A percentile compares a stretch with the other conserved stretches of the same genome.
phyloP scores from a whole-genome alignment of 2,888 invertebrate species.

The Brachyptera putata region DNA sequence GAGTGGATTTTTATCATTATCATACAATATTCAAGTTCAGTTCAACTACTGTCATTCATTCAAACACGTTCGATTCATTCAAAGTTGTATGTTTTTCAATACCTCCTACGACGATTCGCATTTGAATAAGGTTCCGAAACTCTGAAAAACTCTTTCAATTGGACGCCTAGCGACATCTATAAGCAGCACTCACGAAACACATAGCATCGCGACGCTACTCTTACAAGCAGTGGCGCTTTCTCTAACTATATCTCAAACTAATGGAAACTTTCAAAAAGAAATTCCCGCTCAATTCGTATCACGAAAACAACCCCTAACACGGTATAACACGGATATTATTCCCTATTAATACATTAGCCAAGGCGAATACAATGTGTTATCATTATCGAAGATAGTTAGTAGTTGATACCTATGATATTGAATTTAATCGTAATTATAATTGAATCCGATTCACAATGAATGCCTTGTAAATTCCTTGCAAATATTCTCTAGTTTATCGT shows the following conservation, averaged over 20 bases:
- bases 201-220: conserved; percentile 5
- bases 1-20: too few relatives aligned
- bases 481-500: conserved; percentile 10
- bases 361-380: too few relatives aligned
- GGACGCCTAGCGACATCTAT: conserved; percentile 1
- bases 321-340: too few relatives aligned
- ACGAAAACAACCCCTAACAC: not conserved
- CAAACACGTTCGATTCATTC: too few relatives aligned
- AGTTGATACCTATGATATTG: conserved; percentile 1
- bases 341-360: not conserved
- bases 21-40: too few relatives aligned
- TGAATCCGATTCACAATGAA: conserved; percentile 12
- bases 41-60: too few relatives aligned
- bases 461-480: conserved; percentile 10
- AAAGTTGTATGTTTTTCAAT: too few relatives aligned
- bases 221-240: conserved; percentile 12
- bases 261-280: not conserved
- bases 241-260: not conserved
- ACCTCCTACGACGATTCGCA: too few relatives aligned
- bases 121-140: too few relatives aligned
- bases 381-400: not conserved
- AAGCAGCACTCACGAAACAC: not conserved
- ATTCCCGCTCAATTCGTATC: not conserved
- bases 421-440: not conserved
- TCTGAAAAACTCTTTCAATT: too few relatives aligned